These are phyloP conservation scores for Ara ararauna DNA, from an alignment of 2,797 vertebrate genomes.

Conservation along the genomic window DNA sequence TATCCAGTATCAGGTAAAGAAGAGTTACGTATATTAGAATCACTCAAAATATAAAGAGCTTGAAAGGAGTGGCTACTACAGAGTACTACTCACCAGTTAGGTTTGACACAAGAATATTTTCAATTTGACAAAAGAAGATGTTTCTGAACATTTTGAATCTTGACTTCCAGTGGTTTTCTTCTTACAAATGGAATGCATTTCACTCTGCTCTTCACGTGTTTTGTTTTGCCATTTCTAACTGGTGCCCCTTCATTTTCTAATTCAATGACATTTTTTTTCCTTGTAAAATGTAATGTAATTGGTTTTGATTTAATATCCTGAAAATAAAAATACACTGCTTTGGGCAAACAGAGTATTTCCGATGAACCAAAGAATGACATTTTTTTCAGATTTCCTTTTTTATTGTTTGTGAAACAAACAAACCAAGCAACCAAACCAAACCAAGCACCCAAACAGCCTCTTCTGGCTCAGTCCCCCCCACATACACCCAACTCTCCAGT, in stretches of 20 bases:
- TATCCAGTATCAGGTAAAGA: neutral
- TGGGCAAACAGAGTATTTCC: neutral
- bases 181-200: neutral
- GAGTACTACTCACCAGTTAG: neutral
- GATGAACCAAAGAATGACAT: neutral
- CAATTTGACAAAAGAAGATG: neutral
- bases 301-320: neutral
- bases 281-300: neutral
- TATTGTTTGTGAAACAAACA: neutral
- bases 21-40: neutral
- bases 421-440: neutral
- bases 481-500: too few relatives aligned
- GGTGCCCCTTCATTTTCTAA: neutral
- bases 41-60: neutral
- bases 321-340: neutral
- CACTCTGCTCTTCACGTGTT: neutral
- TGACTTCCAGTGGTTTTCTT: neutral
- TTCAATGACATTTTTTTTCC: neutral
- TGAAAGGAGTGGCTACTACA: neutral
- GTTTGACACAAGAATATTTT: neutral
- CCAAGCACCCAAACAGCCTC: accelerated
- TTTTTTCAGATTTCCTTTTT: neutral
- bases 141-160: neutral
- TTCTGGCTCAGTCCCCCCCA: neutral
- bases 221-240: neutral